Conservation (phyloP, 92 coral and sea anemone genomes). For the Pocillopora meandrina region DNA sequence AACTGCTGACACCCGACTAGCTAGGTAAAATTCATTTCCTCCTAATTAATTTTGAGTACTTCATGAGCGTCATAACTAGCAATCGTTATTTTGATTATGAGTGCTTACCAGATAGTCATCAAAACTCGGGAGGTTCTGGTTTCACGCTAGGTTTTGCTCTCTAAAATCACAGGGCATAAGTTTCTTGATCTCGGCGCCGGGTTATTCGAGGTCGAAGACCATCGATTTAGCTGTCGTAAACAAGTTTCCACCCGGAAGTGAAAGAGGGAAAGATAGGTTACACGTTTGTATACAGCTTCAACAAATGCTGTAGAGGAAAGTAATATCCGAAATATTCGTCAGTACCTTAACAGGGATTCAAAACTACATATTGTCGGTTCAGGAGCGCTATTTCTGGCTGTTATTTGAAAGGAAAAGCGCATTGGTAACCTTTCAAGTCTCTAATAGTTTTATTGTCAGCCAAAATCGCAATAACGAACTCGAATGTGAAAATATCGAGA, state of each 20-base stretch:
- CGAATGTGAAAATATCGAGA: too few relatives aligned
- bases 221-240: background rate
- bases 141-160: background rate
- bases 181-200: background rate
- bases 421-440: too few relatives aligned
- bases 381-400: too few relatives aligned
- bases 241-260: slow-evolving; percentile 45
- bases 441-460: too few relatives aligned
- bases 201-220: background rate
- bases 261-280: background rate
- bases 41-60: background rate
- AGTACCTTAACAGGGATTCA: background rate
- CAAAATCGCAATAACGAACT: too few relatives aligned
- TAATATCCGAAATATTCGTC: background rate
- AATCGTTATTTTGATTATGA: background rate
- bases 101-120: background rate
- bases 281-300: background rate
- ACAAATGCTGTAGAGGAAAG: too few relatives aligned
- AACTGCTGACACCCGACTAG: too few relatives aligned
- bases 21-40: background rate
- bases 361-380: background rate
- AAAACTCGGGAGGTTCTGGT: background rate
- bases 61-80: background rate
- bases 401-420: too few relatives aligned
- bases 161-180: background rate